A percentile compares a stretch with the other conserved stretches of the same genome.
phyloP scores from a whole-genome alignment of 1,140 invertebrate genomes.

The Bombus breviceps region DNA sequence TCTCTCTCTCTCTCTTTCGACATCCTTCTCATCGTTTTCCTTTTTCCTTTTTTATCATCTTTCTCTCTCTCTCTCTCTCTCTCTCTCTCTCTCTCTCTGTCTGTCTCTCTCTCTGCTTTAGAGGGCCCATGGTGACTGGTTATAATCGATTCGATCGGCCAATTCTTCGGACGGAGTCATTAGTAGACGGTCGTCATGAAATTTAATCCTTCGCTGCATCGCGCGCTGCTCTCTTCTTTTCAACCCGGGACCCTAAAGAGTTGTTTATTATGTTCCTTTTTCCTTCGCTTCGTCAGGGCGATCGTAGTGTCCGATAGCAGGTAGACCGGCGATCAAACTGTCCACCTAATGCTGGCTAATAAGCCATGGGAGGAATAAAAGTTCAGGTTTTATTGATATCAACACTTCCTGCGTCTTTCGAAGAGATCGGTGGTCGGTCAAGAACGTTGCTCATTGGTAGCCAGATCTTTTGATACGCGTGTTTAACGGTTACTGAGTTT shows the following conservation, averaged over 20 bases:
- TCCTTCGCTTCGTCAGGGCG: background rate
- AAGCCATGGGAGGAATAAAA: slow-evolving; percentile 34
- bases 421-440: no score
- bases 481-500: background rate
- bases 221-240: background rate
- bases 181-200: slow-evolving; percentile 59
- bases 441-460: background rate
- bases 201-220: slow-evolving; percentile 59
- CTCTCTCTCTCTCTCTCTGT: background rate
- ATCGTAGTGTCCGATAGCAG: slow-evolving; percentile 27
- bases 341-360: slow-evolving; percentile 50
- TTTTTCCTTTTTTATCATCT: background rate
- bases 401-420: slow-evolving; percentile 18
- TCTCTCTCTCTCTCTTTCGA: background rate
- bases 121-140: slow-evolving; percentile 35
- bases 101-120: background rate
- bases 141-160: slow-evolving; percentile 69
- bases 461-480: background rate
- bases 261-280: background rate
- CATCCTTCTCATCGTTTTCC: background rate
- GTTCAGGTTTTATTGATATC: slow-evolving; percentile 38
- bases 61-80: background rate
- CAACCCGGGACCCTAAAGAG: background rate
- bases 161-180: slow-evolving; percentile 63
- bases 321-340: slow-evolving; percentile 42